A percentile compares a stretch with the other conserved stretches of the same genome.
phyloP scores from a whole-genome alignment of 2,113 vertebrate genomes.

The Ranitomeya imitator region DNA sequence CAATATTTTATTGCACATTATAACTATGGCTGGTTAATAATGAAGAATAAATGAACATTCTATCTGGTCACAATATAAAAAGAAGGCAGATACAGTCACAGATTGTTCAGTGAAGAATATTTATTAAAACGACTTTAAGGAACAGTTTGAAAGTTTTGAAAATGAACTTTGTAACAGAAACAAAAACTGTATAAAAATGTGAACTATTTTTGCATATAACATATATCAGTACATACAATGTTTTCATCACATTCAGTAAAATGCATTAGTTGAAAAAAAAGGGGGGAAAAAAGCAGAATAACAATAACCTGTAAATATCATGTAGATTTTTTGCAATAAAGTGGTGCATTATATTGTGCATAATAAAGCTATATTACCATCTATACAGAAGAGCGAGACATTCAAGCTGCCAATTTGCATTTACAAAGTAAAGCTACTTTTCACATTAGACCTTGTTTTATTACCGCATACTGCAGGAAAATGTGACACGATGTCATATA shows the following conservation, averaged over 20 bases:
- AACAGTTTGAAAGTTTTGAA: not conserved
- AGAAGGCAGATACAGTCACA: not conserved
- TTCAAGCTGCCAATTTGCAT: not conserved
- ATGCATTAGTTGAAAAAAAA: not conserved
- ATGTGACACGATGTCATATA: not conserved
- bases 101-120: not conserved
- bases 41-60: too few species aligned
- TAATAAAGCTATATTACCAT: not conserved
- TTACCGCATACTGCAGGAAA: not conserved
- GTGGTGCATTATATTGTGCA: not conserved
- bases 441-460: not conserved
- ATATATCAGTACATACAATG: not conserved
- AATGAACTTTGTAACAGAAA: not conserved
- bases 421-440: not conserved
- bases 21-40: too few species aligned
- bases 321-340: not conserved
- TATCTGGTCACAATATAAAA: not conserved
- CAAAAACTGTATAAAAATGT: not conserved
- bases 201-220: not conserved
- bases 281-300: not conserved
- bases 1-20: too few species aligned
- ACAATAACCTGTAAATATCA: not conserved
- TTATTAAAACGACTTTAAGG: slow-evolving; percentile 1
- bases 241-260: not conserved
- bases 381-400: not conserved